Percentiles rank a stretch among this genome's conserved stretches.
These are phyloP conservation scores for Anguilla pacifica DNA, from an alignment of 2,797 vertebrate species.

Conservation along the genomic window DNA sequence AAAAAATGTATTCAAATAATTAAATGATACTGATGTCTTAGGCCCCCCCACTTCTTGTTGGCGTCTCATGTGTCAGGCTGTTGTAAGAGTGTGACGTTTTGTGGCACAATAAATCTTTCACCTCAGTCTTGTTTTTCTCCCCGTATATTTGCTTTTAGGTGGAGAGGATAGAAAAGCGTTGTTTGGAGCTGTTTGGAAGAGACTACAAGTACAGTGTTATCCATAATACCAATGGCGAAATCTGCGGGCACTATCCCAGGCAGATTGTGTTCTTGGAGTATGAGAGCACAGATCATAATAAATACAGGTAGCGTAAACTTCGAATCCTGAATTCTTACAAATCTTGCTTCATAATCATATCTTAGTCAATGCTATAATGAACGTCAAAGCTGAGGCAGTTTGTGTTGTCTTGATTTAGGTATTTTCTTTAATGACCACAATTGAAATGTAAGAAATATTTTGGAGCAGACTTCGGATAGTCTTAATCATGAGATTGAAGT, in stretches of 20 bases:
- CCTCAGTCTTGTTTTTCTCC: neutral
- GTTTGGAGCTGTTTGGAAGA: conserved; percentile 88
- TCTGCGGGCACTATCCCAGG: conserved; percentile 95
- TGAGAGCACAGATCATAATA: conserved; percentile 78
- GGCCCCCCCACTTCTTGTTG: neutral
- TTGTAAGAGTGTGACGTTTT: neutral
- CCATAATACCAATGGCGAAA: conserved; percentile 86
- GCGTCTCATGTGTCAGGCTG: neutral
- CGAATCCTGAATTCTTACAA: conserved; percentile 31
- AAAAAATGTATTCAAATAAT: too few species aligned
- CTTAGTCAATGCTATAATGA: neutral
- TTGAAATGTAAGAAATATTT: neutral
- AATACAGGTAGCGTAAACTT: conserved; percentile 77
- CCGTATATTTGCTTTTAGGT: conserved; percentile 67
- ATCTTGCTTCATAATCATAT: neutral
- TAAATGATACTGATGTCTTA: neutral
- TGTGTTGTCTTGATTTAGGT: neutral
- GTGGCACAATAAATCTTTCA: neutral
- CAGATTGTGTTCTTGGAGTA: conserved; percentile 93
- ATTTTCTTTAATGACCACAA: neutral
- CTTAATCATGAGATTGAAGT: neutral
- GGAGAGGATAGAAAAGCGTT: conserved; percentile 88
- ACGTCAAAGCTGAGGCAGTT: neutral
- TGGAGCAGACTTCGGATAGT: neutral
- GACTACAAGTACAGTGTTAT: conserved; percentile 95